Evolutionary conservation across 2,113 vertebrate genomes (phyloP).

Genomic region (Boulengeromyrus knoepffleri): DNA sequence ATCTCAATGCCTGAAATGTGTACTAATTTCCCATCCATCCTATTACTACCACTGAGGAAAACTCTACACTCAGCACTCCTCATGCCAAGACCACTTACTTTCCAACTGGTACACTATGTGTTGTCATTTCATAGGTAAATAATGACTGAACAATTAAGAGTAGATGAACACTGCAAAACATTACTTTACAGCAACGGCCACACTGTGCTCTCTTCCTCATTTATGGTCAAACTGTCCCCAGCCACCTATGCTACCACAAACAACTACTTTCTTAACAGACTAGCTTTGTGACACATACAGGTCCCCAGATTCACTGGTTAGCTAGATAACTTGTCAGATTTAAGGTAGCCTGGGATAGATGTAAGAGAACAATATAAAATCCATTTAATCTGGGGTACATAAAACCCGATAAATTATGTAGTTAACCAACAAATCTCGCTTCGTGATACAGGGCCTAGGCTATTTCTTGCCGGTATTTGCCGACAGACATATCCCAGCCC

Average conservation of each 20-base stretch:
- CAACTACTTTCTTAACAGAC: background rate
- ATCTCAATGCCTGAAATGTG: background rate
- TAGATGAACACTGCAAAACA: background rate
- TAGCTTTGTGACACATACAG: too few relatives aligned
- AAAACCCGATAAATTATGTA: background rate
- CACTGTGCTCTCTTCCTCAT: background rate
- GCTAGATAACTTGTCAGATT: background rate
- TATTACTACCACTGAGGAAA: background rate
- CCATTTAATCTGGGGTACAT: background rate
- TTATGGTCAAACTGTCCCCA: background rate
- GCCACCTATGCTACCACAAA: background rate
- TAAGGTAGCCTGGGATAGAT: background rate
- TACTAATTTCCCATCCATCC: background rate
- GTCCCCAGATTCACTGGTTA: background rate
- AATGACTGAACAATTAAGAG: background rate
- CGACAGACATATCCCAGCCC: background rate
- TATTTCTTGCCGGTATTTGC: background rate
- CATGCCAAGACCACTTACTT: background rate
- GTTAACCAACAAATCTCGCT: background rate
- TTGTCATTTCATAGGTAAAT: background rate
- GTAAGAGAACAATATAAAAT: background rate
- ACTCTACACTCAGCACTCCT: background rate
- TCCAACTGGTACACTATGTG: background rate
- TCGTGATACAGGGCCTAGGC: background rate
- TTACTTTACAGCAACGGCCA: background rate